A percentile compares a stretch with the other conserved stretches of the same genome.
Conservation (phyloP, 2,797 vertebrate genomes). For the Sardinella longiceps region DNA sequence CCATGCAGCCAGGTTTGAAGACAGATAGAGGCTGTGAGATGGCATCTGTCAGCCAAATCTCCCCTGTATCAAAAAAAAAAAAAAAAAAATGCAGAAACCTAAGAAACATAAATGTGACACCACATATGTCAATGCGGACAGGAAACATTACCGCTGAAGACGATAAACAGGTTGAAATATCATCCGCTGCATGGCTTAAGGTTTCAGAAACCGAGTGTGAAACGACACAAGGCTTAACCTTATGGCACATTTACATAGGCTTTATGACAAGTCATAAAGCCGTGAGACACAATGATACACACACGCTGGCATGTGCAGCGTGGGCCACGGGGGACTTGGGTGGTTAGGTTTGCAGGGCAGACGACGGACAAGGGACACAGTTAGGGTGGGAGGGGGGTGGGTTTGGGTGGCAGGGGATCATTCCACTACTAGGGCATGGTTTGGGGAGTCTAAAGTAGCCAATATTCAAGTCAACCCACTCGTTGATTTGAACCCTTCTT, state of each 20-base stretch:
- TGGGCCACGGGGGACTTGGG: neutral
- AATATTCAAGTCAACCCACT: neutral
- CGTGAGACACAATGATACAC: neutral
- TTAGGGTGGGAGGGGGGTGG: neutral
- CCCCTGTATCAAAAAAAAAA: neutral
- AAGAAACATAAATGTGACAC: neutral
- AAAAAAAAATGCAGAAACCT: neutral
- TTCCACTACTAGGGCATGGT: neutral
- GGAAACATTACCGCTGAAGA: neutral
- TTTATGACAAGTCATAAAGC: conserved; percentile 22
- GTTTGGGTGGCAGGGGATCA: too few species aligned
- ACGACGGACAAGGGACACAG: neutral
- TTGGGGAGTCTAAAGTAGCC: conserved; percentile 1
- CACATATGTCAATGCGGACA: conserved; percentile 3
- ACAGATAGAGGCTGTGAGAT: neutral
- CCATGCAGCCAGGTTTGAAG: conserved; percentile 19
- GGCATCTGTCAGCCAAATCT: neutral
- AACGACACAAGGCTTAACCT: conserved; percentile 7
- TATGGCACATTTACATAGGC: neutral
- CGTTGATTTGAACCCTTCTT: conserved; percentile 14
- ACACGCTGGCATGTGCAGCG: neutral
- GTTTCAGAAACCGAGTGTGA: neutral
- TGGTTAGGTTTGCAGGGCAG: neutral
- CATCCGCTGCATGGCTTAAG: conserved; percentile 7
- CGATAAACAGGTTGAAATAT: neutral